Base-by-base conservation (phyloP, 2,888 invertebrate genomes). In the Gortyna flavago region DNA sequence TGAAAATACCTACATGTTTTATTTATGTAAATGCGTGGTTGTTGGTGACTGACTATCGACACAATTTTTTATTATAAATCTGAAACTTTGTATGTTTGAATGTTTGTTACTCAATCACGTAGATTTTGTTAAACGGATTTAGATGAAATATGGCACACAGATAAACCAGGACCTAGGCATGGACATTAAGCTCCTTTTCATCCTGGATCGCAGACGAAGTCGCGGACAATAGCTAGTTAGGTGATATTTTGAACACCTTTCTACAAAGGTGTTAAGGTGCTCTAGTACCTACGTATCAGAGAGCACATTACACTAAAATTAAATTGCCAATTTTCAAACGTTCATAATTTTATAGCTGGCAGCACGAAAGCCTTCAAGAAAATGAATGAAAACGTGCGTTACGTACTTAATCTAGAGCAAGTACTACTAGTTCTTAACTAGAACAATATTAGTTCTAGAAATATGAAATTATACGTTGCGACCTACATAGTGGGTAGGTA, bases 381-480 rank as follows among this genome's bases (percentile, higher is more conserved):
- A 86, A 70, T 71, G 57, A 72, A 25, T 73, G 81, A 85, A 75
- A 72, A 59, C 29, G 25, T 57, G 21, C 62, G 62, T 82, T 68
- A 79, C 66, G 25, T 74, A 72, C 72, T 64, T 68, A 69, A 87
- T 62, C 57, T 78, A 61, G 81, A 80, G 44, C 87, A 75, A 77
- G 85, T 74, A 72, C 57, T 72, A 64, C 85, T 57, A 57, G 81
- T 84, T 84, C 29, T 6, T 57, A 85, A 80, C 66, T 85, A 72
- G 85, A 81, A 78, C 85, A 78, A 68, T 85, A 81, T 87, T 78
- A 78, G 74, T 72, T 67, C 59, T 78, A 75, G 72, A 64, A 67
- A 76, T 85, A 85, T 84, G 81, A 87, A 78, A 81, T 80, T 84
- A 85, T 78, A 67, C 77, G 70, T 73, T 62, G 35, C 38, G 69